Base-by-base conservation (phyloP, 2,888 invertebrate species). In the Bombylius major region DNA sequence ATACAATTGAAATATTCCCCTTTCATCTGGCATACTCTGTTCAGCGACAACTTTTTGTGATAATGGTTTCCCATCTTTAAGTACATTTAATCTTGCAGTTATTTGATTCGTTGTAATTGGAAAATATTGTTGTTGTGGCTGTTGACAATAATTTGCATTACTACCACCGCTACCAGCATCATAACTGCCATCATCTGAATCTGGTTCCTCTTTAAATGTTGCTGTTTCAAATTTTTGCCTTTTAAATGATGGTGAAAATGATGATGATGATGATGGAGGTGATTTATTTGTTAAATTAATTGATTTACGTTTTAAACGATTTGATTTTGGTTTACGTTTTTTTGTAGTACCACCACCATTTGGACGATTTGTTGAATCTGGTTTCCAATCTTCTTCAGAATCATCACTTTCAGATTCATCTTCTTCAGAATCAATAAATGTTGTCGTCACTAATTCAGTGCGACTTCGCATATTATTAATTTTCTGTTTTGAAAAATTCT, bases 311-410 rank as follows among this genome's bases (percentile, higher is more conserved):
- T 51, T 53, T 31, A 53, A 53, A 5, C 48, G 47, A 14, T 3
- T 4, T 42, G 11, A 36, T 36, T 36, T 36, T 4, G 55, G 47
- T 31, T 55, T 55, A 47, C 55, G 55, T 47, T 55, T 55, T 47
- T 55, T 55, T n/a, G 50, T 55, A 13, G 47, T 51, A 42, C 51
- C 12, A 7, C 45, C 45, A 32, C 32, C 45, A 31, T 50, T 59
- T 13, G 50, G 31, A 14, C 54, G 57, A 13, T 34, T 9, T 13
- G 33, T 60, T 6, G 67, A 65, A n/a, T 65, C 66, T 44, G 74
- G 73, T 14, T 70, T 67, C 73, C 73, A 74, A 58, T 73, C 73
- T 60, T 73, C 73, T 58, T 72, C 74, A 14, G 73, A 73, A 46
- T 74, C 73, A 53, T 55, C 71, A 50, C 70, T 69, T 56, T 73